phyloP scores from a whole-genome alignment of 1,140 invertebrate genomes.

The Penaeus japonicus region DNA sequence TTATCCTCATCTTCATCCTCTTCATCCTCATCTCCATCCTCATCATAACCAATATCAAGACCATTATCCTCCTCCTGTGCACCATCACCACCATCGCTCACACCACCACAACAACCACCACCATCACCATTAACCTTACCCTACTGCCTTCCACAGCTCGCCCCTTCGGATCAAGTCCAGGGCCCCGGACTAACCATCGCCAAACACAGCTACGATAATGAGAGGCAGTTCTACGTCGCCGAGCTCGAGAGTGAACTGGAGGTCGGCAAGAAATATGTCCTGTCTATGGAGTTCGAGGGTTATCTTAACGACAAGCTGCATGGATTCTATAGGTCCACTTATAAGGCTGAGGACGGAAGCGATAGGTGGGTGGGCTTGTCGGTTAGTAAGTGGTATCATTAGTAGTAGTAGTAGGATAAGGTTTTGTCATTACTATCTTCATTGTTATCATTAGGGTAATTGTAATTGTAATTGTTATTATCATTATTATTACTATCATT shows the following conservation, averaged over 20 bases:
- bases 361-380: background rate
- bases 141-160: background rate
- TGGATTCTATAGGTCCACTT: slow-evolving; percentile 58
- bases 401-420: too few relatives aligned
- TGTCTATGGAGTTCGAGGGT: slow-evolving; percentile 49
- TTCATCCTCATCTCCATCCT: too few relatives aligned
- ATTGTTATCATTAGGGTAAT: too few relatives aligned
- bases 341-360: background rate
- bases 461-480: too few relatives aligned
- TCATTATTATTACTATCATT: too few relatives aligned
- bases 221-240: slow-evolving; percentile 79
- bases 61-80: too few relatives aligned
- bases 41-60: too few relatives aligned
- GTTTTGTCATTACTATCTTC: too few relatives aligned
- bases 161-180: slow-evolving; percentile 20
- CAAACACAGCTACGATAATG: slow-evolving; percentile 67
- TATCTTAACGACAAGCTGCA: slow-evolving; percentile 57
- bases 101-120: background rate
- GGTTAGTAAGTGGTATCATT: too few relatives aligned
- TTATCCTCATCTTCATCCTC: too few relatives aligned
- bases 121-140: background rate
- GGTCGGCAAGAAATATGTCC: slow-evolving; percentile 69
- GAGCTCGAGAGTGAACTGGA: slow-evolving; percentile 69
- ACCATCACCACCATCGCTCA: background rate
- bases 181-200: slow-evolving; percentile 24